Percentiles rank a stretch among this genome's conserved stretches.
Conservation (phyloP, 2,113 vertebrate genomes). For the Proterorhinus semilunaris region DNA sequence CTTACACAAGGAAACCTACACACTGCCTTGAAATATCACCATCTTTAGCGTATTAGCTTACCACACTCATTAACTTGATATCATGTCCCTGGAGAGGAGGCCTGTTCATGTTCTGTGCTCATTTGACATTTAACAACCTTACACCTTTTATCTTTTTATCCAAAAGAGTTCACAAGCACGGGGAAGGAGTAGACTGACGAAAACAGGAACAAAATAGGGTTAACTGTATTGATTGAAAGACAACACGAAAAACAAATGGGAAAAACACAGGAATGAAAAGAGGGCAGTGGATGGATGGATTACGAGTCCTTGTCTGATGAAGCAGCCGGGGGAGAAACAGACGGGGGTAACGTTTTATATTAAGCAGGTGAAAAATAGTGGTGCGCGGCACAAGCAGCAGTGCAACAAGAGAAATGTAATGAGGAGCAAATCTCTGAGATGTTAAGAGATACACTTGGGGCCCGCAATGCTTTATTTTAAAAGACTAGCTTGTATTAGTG, state of each 20-base stretch:
- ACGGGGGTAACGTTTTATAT: conserved; percentile 28
- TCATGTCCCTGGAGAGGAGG: conserved; percentile 23
- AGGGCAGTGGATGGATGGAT: conserved; percentile 39
- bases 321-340: conserved; percentile 14
- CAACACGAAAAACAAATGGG: conserved; percentile 46
- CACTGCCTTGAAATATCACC: conserved; percentile 1
- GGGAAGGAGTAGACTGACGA: neutral
- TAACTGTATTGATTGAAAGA: conserved; percentile 42
- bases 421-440: conserved; percentile 27
- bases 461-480: conserved; percentile 4
- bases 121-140: conserved; percentile 44
- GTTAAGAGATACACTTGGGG: conserved; percentile 6
- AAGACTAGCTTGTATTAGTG: neutral
- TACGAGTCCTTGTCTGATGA: conserved; percentile 18
- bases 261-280: conserved; percentile 21
- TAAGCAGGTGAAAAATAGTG: conserved; percentile 25
- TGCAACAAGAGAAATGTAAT: conserved; percentile 25
- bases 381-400: conserved; percentile 12
- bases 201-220: conserved; percentile 35
- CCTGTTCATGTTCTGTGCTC: conserved; percentile 40
- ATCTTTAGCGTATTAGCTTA: conserved; percentile 27
- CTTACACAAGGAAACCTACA: conserved; percentile 10
- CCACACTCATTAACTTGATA: conserved; percentile 35
- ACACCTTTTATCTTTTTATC: conserved; percentile 45
- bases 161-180: conserved; percentile 10